Conservation (phyloP, 2,888 invertebrate species). For the Congeria kusceri region DNA sequence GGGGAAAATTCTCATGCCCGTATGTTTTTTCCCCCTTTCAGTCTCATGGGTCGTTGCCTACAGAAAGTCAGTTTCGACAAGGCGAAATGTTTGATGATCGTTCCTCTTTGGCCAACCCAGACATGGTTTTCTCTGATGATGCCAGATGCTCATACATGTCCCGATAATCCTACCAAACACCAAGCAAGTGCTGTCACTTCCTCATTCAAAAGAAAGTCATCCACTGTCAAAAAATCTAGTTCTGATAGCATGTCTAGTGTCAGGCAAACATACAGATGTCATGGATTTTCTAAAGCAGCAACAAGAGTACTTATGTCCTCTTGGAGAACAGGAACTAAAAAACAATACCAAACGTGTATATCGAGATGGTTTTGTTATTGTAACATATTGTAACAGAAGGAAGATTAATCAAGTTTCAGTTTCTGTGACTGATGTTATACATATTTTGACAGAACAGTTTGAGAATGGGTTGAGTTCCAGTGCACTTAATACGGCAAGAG, state of each 20-base stretch:
- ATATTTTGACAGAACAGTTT: constrained; percentile 38
- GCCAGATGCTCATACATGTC: background rate
- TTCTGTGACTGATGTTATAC: constrained; percentile 29
- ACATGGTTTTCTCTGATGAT: constrained; percentile 39
- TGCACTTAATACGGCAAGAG: constrained; percentile 38
- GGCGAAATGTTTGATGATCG: constrained; percentile 37
- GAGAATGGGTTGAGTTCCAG: constrained; percentile 40
- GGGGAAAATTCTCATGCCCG: too few relatives aligned
- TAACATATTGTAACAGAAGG: too few relatives aligned
- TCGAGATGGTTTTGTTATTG: constrained; percentile 40
- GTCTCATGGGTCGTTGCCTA: constrained; percentile 14
- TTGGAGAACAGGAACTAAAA: constrained; percentile 33
- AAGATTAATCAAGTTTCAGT: constrained; percentile 23
- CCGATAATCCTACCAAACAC: constrained; percentile 9
- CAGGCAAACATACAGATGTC: constrained; percentile 5
- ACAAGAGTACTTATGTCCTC: constrained; percentile 16
- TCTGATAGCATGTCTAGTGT: constrained; percentile 11
- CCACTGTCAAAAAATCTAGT: background rate
- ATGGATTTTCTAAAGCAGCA: constrained; percentile 28
- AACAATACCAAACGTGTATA: constrained; percentile 31
- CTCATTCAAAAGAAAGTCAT: background rate
- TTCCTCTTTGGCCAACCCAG: constrained; percentile 44
- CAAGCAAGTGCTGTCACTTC: constrained; percentile 12
- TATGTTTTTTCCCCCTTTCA: constrained; percentile 48
- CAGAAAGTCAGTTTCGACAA: constrained; percentile 37